These are phyloP conservation scores for Agraylea sexmaculata DNA, from an alignment of 1,140 invertebrate species.

Conservation along the genomic window DNA sequence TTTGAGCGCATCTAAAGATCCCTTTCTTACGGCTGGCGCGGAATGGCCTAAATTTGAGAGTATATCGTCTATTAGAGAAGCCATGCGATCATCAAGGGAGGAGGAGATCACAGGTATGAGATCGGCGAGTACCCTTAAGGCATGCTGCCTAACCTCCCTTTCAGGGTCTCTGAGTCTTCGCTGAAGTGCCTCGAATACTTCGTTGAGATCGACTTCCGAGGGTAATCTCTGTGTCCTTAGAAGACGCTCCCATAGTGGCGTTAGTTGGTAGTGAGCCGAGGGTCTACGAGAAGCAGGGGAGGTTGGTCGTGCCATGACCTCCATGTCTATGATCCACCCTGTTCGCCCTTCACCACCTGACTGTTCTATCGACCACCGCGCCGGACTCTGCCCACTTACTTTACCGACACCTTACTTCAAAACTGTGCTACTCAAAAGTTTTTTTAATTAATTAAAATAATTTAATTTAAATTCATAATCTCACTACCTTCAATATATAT, in stretches of 20 bases:
- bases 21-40: conserved; percentile 63
- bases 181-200: conserved; percentile 54
- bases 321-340: conserved; percentile 8
- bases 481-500: too few species aligned
- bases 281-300: conserved; percentile 7
- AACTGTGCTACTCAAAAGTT: too few species aligned
- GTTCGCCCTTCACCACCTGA: too few species aligned
- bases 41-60: conserved; percentile 61
- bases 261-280: conserved; percentile 39
- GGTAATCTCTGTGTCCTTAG: conserved; percentile 46
- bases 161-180: conserved; percentile 63
- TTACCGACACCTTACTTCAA: too few species aligned
- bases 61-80: conserved; percentile 49
- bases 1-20: conserved; percentile 54
- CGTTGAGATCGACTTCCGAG: conserved; percentile 47
- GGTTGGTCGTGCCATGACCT: conserved; percentile 7
- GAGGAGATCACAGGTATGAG: conserved; percentile 55
- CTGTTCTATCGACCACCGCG: too few species aligned
- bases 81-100: conserved; percentile 47
- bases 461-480: too few species aligned
- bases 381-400: too few species aligned
- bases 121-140: conserved; percentile 60
- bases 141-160: conserved; percentile 69
- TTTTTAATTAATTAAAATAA: too few species aligned
- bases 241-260: conserved; percentile 65